phyloP scores from a whole-genome alignment of 2,113 vertebrate species.

The Aptenodytes patagonicus region DNA sequence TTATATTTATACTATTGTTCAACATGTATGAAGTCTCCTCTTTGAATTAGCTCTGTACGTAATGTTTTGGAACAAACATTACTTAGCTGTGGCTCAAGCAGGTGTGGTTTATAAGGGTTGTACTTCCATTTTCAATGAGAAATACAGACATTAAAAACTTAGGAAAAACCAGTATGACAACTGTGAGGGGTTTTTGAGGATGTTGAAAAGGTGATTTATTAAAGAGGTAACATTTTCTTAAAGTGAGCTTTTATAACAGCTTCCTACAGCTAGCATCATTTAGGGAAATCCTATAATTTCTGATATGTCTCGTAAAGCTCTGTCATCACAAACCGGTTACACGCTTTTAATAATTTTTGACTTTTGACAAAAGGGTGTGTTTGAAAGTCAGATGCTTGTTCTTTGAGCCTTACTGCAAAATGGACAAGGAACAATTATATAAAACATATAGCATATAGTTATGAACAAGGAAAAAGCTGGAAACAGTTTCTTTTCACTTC shows the following conservation, averaged over 20 bases:
- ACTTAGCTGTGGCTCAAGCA: background rate
- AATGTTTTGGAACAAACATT: background rate
- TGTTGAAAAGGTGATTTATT: background rate
- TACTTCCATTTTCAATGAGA: background rate
- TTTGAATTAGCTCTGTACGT: background rate
- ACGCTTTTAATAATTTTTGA: background rate
- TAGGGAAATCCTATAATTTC: background rate
- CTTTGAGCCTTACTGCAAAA: background rate
- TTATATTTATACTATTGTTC: background rate
- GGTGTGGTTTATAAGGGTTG: background rate
- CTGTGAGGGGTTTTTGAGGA: background rate
- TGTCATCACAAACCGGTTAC: background rate
- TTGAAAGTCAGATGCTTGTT: background rate
- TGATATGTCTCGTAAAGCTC: background rate
- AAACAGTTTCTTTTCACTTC: background rate
- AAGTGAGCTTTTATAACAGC: background rate
- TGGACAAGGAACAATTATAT: background rate
- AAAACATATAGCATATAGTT: background rate
- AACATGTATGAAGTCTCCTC: background rate
- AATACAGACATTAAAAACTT: background rate
- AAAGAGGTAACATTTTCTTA: background rate
- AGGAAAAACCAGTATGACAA: background rate
- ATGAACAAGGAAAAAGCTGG: background rate
- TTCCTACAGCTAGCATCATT: background rate
- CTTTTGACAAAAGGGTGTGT: background rate